Base-by-base conservation (phyloP, 2,797 vertebrate species). In the Semotilus atromaculatus region DNA sequence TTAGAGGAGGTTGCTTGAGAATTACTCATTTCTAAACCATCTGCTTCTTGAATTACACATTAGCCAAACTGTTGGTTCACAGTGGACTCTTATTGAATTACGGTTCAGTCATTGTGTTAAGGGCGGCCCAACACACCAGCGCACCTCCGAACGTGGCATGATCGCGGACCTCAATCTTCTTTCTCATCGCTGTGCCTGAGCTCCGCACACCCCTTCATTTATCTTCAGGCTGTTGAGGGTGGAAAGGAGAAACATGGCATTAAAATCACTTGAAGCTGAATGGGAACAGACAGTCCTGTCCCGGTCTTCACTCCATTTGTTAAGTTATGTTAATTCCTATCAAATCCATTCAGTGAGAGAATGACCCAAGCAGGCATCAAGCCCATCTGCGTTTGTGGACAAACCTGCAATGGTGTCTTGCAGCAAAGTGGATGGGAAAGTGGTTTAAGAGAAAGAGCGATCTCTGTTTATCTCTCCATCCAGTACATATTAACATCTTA, bases 401-500 rank as follows among this genome's bases (percentile, higher is more conserved):
- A 86, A 78, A 60, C 68, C 36, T 29, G 43, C 29, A 76, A 68
- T 21, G 70, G 80, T 76, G 60, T 60, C 43, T 40, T 36, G 26
- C 55, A 78, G 62, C 13, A 64, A 55, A 74, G 62, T 58, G 76
- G 21, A 60, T 60, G 18, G 38, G 74, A 78, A 82, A 58, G 48
- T 66, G 60, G 77, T 72, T 86, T 84, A 77, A 71, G 73, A 78
- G 79, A n/a, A 85, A 83, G 29, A 55, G 77, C 60, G 82, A 80
- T 87, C 71, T 82, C 77, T 84, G 85, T 88, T 87, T 90, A 89
- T 89, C 82, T 72, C 79, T 74, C 66, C n/a, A 48, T 55, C 45
- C 91, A 80, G 91, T 93, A 43, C 94, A 93, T 95, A 96, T 97
- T 97, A 96, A 96, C 96, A 96, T 97, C 92, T 96, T 96, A 97